These are phyloP conservation scores for Oscarella lobularis DNA, from an alignment of 37 sponge, comb jelly and placozoan genomes.

Conservation along the genomic window DNA sequence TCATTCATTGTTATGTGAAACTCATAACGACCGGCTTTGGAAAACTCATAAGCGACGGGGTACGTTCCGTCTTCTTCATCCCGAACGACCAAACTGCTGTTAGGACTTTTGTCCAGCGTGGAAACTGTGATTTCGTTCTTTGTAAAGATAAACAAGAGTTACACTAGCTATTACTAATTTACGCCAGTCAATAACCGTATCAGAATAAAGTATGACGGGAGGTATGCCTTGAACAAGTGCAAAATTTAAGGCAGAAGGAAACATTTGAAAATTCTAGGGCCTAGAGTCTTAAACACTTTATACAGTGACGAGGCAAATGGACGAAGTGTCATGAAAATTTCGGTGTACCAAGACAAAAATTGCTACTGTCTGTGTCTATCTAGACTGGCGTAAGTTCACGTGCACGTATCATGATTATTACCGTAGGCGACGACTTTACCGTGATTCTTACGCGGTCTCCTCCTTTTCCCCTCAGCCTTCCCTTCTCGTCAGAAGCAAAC, in stretches of 20 bases:
- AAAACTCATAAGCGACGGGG: neutral
- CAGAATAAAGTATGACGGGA: neutral
- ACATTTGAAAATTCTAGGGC: no score
- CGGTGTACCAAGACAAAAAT: no score
- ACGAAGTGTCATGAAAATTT: no score
- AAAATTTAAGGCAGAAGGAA: neutral
- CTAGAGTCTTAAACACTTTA: no score
- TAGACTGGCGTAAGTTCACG: no score
- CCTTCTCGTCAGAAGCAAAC: neutral
- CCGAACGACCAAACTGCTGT: neutral
- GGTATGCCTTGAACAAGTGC: neutral
- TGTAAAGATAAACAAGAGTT: neutral
- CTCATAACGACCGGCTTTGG: neutral
- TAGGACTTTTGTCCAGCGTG: neutral
- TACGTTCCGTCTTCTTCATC: neutral
- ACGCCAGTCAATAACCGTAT: no score
- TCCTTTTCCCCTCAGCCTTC: neutral
- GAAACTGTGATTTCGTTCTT: neutral
- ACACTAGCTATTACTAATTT: no score
- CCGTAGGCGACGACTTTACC: no score
- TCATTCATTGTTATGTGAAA: neutral
- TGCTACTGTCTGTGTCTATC: no score
- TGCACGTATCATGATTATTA: no score
- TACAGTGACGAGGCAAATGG: no score
- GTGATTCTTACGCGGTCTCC: neutral